Conservation (phyloP, 2,888 invertebrate genomes). For the Hirtodrosophila histrioides region DNA sequence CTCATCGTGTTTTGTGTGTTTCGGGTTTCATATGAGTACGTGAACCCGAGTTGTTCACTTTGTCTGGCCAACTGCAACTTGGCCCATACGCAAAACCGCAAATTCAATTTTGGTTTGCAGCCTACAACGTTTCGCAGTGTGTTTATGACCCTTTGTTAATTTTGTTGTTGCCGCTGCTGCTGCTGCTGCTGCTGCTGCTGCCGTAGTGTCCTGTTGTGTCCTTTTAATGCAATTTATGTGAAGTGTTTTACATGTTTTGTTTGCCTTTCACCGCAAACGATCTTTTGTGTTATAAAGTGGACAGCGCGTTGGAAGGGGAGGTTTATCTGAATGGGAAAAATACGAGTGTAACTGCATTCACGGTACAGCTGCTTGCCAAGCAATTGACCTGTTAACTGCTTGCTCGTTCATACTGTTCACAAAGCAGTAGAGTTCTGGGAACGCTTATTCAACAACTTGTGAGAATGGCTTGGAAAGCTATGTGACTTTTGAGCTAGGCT, state of each 20-base stretch:
- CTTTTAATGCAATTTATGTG: constrained; percentile 74
- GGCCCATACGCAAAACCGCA: constrained; percentile 55
- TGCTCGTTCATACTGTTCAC: neutral
- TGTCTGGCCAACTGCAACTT: constrained; percentile 26
- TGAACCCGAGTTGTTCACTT: constrained; percentile 20
- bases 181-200: constrained; percentile 21
- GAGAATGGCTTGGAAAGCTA: too few relatives aligned
- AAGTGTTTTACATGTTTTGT: constrained; percentile 65
- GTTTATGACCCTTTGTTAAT: constrained; percentile 37
- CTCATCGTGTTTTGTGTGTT: constrained; percentile 25
- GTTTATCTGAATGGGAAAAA: neutral
- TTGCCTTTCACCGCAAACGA: constrained; percentile 54
- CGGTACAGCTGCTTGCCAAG: constrained; percentile 16
- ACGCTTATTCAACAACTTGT: too few relatives aligned
- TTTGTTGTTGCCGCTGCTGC: constrained; percentile 6
- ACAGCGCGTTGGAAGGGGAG: neutral
- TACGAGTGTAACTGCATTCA: neutral
- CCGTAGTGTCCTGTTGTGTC: constrained; percentile 22
- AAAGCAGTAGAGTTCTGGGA: too few relatives aligned
- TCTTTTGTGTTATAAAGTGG: constrained; percentile 51
- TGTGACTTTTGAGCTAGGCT: too few relatives aligned
- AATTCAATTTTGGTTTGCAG: constrained; percentile 76
- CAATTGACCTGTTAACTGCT: too few relatives aligned
- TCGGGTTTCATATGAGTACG: constrained; percentile 18
- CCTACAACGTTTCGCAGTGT: constrained; percentile 56